Evolutionary conservation across 92 coral and sea anemone species (phyloP).

Genomic region (Plumapathes pennacea): DNA sequence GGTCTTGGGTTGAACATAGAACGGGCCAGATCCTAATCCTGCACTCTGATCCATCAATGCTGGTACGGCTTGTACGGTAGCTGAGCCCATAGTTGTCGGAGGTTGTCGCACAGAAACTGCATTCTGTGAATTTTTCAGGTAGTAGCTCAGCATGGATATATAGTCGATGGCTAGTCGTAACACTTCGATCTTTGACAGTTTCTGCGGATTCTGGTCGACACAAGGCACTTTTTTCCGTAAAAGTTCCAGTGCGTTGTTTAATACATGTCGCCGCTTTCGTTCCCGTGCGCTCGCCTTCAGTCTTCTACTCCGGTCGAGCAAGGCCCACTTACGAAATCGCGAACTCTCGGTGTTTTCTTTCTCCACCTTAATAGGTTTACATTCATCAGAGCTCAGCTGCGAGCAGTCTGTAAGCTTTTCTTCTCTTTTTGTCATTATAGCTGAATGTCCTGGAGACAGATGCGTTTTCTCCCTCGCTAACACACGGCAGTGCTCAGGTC

Average conservation of each 20-base stretch:
- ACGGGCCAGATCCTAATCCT: too few relatives aligned
- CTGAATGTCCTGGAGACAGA: constrained; percentile 19
- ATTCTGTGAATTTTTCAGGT: constrained; percentile 70
- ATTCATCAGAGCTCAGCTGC: too few relatives aligned
- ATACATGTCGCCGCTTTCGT: constrained; percentile 87
- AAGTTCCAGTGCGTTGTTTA: constrained; percentile 90
- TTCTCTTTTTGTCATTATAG: constrained; percentile 40
- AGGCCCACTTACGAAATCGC: constrained; percentile 92
- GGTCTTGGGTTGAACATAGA: too few relatives aligned
- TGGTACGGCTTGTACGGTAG: too few relatives aligned
- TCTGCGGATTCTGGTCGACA: constrained; percentile 95
- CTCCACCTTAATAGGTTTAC: constrained; percentile 31
- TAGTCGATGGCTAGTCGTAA: constrained; percentile 87
- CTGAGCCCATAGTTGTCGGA: too few relatives aligned
- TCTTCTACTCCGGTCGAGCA: constrained; percentile 85
- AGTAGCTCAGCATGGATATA: constrained; percentile 90
- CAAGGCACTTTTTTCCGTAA: constrained; percentile 93
- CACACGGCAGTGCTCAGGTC: too few relatives aligned
- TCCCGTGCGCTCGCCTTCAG: constrained; percentile 95
- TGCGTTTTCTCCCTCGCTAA: constrained; percentile 50
- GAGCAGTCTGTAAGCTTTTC: too few relatives aligned
- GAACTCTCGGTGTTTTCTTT: constrained; percentile 65
- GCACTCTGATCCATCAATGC: too few relatives aligned
- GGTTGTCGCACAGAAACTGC: constrained; percentile 37
- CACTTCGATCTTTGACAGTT: constrained; percentile 96